Percentiles rank a stretch among this genome's conserved stretches.
These are phyloP conservation scores for Drosophila aff. DNA, from an alignment of 1,140 invertebrate genomes.

Conservation along the genomic window DNA sequence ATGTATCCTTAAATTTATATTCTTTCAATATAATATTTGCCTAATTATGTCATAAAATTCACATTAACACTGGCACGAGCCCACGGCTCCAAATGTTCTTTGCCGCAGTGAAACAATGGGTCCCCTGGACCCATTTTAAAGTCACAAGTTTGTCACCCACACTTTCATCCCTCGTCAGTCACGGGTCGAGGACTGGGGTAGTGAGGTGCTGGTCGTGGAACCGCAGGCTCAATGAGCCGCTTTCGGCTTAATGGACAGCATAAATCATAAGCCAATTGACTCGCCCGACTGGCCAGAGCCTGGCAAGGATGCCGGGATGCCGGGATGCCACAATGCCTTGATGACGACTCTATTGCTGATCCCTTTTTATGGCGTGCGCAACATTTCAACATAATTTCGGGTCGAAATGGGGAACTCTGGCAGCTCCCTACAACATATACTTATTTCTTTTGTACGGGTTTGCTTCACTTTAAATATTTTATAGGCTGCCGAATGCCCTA, in stretches of 20 bases:
- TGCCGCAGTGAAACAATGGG: conserved; percentile 10
- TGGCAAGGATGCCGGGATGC: neutral
- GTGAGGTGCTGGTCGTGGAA: conserved; percentile 1
- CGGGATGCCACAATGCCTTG: conserved; percentile 3
- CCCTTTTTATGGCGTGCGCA: conserved; percentile 75
- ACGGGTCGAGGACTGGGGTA: conserved; percentile 8
- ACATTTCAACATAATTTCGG: conserved; percentile 62
- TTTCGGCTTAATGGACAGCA: conserved; percentile 67
- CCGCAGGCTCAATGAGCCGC: conserved; percentile 55
- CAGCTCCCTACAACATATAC: conserved; percentile 12
- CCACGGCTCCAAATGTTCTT: conserved; percentile 1
- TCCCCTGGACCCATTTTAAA: conserved; percentile 30
- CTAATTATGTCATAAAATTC: conserved; percentile 38
- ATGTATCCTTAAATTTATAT: conserved; percentile 20
- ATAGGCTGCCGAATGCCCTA: conserved; percentile 47
- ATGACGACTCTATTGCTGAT: conserved; percentile 66
- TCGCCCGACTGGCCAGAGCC: conserved; percentile 42
- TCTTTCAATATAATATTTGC: conserved; percentile 14
- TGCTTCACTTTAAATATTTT: conserved; percentile 61
- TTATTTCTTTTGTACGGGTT: conserved; percentile 9
- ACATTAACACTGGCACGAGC: conserved; percentile 15
- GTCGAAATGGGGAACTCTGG: neutral
- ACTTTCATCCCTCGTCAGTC: conserved; percentile 17
- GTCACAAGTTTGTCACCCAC: conserved; percentile 10
- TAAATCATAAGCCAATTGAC: conserved; percentile 82